A percentile compares a stretch with the other conserved stretches of the same genome.
Conservation (phyloP, 2,797 vertebrate genomes). For the Tokudaia tokunoshimensis region DNA sequence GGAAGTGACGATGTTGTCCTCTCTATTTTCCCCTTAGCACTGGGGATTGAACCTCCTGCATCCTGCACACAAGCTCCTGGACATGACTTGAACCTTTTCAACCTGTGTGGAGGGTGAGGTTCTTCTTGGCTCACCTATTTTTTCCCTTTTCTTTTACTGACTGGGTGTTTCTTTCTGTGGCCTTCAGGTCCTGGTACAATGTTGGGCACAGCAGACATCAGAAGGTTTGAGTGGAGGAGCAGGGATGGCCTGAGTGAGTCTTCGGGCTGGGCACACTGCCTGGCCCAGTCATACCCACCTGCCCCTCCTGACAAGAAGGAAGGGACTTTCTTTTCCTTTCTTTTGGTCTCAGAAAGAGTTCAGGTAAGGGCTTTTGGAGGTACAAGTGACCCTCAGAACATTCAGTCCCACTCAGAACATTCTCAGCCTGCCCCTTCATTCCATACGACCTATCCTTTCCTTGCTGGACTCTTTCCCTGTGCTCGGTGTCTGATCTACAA, state of each 20-base stretch:
- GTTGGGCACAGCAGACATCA: not conserved
- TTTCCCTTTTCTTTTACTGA: not conserved
- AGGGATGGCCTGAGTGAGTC: not conserved
- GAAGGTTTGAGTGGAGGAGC: not conserved
- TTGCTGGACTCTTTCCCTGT: not conserved
- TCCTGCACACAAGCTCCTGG: not conserved
- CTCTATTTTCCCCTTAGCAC: too few species aligned
- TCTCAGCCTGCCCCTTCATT: not conserved
- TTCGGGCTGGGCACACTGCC: not conserved
- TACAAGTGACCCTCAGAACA: not conserved
- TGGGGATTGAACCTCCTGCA: not conserved
- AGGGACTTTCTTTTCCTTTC: not conserved
- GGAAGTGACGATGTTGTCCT: not conserved
- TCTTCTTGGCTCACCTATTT: not conserved
- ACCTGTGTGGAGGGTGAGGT: not conserved
- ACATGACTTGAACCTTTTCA: not conserved
- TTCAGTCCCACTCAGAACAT: not conserved
- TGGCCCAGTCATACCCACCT: not conserved
- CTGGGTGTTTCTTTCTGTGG: not conserved
- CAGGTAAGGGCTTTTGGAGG: not conserved
- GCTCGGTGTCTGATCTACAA: slow-evolving; percentile 38
- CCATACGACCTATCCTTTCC: not conserved
- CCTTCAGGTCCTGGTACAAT: not conserved
- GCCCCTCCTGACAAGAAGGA: not conserved
- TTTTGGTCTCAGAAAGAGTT: not conserved